Conservation (phyloP, 2,888 invertebrate genomes). For the Athalia rosae region DNA sequence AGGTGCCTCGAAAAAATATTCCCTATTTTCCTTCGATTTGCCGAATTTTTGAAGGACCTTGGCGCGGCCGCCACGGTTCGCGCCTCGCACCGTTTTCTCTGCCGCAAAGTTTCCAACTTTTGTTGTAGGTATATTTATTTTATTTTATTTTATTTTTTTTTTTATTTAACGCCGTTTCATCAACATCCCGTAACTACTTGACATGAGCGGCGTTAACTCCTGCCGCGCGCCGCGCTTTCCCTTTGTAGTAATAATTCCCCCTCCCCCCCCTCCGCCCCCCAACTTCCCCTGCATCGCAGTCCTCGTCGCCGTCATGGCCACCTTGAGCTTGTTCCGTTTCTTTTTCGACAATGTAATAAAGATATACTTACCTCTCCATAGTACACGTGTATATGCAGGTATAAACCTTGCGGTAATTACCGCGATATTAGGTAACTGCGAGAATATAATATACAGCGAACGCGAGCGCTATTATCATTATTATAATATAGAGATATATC, state of each 20-base stretch:
- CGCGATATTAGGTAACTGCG: conserved; percentile 36
- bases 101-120: conserved; percentile 44
- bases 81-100: conserved; percentile 19
- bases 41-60: too few species aligned
- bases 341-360: conserved; percentile 41
- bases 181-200: not conserved
- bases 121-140: too few species aligned
- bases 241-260: conserved; percentile 49
- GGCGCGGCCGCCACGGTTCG: too few species aligned
- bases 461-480: too few species aligned
- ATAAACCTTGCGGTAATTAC: conserved; percentile 48
- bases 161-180: conserved; percentile 37
- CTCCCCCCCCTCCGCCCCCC: conserved; percentile 31
- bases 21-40: too few species aligned
- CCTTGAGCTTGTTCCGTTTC: conserved; percentile 45
- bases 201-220: not conserved
- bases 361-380: too few species aligned
- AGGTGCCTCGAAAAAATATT: too few species aligned
- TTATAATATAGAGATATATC: too few species aligned
- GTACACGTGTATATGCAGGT: too few species aligned
- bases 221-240: conserved; percentile 42
- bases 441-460: too few species aligned
- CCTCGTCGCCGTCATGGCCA: not conserved
- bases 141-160: conserved; percentile 41
- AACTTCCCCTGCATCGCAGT: not conserved